These are phyloP conservation scores for Mohoua ochrocephala DNA, from an alignment of 2,113 vertebrate species.

Conservation along the genomic window DNA sequence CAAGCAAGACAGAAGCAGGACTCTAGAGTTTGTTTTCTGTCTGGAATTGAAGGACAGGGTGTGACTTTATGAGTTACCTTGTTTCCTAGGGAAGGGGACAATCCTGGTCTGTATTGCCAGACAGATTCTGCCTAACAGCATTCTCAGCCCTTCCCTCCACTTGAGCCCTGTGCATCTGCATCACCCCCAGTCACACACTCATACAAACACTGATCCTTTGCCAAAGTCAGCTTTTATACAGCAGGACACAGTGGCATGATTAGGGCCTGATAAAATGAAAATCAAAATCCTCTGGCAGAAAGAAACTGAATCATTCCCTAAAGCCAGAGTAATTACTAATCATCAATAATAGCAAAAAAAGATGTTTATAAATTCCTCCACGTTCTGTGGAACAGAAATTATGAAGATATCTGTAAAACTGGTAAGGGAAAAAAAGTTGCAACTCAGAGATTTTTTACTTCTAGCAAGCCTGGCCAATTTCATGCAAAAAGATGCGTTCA, in stretches of 20 bases:
- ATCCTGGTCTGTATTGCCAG: background rate
- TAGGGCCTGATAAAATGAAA: background rate
- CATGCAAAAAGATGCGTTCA: background rate
- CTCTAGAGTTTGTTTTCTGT: background rate
- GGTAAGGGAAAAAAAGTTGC: background rate
- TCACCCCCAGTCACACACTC: background rate
- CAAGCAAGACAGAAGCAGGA: background rate
- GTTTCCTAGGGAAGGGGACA: background rate
- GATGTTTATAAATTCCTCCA: background rate
- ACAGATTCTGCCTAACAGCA: background rate
- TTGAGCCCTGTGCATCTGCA: background rate
- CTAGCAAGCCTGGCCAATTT: background rate
- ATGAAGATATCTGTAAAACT: background rate
- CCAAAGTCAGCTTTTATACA: background rate
- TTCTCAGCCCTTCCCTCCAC: background rate
- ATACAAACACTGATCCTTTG: background rate
- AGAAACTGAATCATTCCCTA: background rate
- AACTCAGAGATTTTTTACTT: background rate
- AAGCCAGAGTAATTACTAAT: background rate
- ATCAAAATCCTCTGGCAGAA: background rate
- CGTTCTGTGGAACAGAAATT: background rate
- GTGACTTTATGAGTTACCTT: background rate
- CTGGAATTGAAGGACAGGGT: background rate
- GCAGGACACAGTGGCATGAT: background rate
- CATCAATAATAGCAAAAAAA: background rate